A percentile compares a stretch with the other conserved stretches of the same genome.
These are phyloP conservation scores for Thysanoteuthis rhombus DNA, from an alignment of 2,888 invertebrate genomes.

Conservation along the genomic window DNA sequence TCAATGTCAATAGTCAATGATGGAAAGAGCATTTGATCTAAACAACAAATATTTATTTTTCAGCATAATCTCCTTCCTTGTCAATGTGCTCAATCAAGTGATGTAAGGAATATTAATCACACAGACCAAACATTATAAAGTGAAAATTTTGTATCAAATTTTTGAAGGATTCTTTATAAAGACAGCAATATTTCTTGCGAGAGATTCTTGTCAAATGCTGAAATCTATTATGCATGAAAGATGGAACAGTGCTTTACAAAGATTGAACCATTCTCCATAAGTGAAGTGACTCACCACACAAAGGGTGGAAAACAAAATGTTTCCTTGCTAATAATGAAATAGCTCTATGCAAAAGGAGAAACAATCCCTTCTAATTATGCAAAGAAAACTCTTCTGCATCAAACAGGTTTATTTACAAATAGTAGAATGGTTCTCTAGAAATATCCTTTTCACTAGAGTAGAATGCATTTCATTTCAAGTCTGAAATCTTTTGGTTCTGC, in stretches of 20 bases:
- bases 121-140: too few relatives aligned
- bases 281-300: background rate
- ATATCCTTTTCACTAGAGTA: background rate
- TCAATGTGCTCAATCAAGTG: too few relatives aligned
- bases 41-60: too few relatives aligned
- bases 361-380: background rate
- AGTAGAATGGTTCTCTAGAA: background rate
- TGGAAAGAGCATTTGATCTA: too few relatives aligned
- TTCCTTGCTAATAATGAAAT: background rate
- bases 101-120: too few relatives aligned
- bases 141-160: too few relatives aligned
- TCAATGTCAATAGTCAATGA: too few relatives aligned
- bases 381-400: background rate
- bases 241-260: too few relatives aligned
- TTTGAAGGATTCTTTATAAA: too few relatives aligned
- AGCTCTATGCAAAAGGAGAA: background rate
- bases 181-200: background rate
- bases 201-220: background rate
- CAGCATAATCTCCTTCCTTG: too few relatives aligned
- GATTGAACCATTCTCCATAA: background rate
- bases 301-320: background rate
- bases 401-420: background rate
- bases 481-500: background rate
- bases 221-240: background rate
- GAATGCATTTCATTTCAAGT: background rate